Percentiles rank a stretch among this genome's conserved stretches.
Evolutionary conservation across 2,113 vertebrate species (phyloP).

Genomic region (Hiodon alosoides): DNA sequence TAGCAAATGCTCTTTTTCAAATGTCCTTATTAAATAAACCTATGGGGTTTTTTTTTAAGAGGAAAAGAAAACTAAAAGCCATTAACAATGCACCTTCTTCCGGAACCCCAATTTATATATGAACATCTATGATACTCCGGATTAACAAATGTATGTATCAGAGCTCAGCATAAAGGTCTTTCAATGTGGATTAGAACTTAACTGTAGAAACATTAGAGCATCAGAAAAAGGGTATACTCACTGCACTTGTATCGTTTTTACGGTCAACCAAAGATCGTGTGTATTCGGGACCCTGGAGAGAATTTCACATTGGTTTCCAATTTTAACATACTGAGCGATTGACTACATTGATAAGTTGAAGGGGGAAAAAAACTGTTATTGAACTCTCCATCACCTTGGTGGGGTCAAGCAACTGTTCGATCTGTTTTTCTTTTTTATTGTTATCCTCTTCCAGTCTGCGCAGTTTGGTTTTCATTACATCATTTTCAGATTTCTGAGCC

Average conservation of each 20-base stretch:
- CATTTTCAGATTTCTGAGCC: constrained; percentile 72
- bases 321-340: too few relatives aligned
- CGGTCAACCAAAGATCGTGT: constrained; percentile 73
- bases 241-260: constrained; percentile 67
- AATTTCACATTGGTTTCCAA: neutral
- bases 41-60: too few relatives aligned
- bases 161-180: neutral
- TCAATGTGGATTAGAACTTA: neutral
- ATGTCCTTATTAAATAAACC: too few relatives aligned
- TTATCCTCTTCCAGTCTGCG: constrained; percentile 83
- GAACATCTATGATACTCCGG: too few relatives aligned
- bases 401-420: constrained; percentile 80
- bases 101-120: neutral
- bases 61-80: too few relatives aligned
- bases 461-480: constrained; percentile 77
- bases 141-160: neutral
- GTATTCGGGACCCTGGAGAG: constrained; percentile 69
- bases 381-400: constrained; percentile 55
- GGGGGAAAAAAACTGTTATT: neutral
- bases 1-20: too few relatives aligned
- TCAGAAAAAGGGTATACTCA: constrained; percentile 50
- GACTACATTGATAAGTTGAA: neutral
- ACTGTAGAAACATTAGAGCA: neutral
- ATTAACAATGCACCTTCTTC: neutral
- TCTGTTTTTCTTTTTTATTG: constrained; percentile 79